Evolutionary conservation across 2,113 vertebrate genomes (phyloP).

Genomic region (Antechinus flavipes): DNA sequence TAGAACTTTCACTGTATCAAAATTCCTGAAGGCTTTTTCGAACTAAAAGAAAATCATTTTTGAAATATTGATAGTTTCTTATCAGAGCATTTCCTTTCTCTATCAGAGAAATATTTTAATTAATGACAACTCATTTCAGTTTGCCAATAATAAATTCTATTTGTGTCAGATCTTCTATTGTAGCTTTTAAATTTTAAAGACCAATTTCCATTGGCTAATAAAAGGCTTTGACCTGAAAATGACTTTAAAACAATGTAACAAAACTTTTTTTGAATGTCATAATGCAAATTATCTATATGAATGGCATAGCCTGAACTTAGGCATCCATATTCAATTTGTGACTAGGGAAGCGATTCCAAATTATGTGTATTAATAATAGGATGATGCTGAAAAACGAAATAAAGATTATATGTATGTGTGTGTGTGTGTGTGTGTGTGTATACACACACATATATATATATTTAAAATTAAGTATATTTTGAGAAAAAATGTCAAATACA

Average conservation of each 20-base stretch:
- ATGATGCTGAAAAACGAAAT: no score
- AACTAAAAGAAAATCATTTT: background rate
- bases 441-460: no score
- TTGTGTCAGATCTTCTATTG: background rate
- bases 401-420: no score
- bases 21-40: background rate
- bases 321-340: background rate
- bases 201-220: background rate
- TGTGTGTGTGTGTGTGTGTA: no score
- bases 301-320: background rate
- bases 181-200: background rate
- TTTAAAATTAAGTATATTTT: no score
- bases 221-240: background rate
- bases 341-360: background rate
- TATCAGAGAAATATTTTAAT: background rate
- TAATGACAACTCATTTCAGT: background rate
- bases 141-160: background rate
- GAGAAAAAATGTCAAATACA: no score
- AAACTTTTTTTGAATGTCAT: background rate
- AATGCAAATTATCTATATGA: background rate
- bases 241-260: background rate
- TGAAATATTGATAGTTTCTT: background rate
- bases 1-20: background rate
- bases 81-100: background rate
- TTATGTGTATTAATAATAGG: background rate